Percentiles rank a stretch among this genome's conserved stretches.
Conservation (phyloP, 1,140 invertebrate species). For the Cherax destructor region DNA sequence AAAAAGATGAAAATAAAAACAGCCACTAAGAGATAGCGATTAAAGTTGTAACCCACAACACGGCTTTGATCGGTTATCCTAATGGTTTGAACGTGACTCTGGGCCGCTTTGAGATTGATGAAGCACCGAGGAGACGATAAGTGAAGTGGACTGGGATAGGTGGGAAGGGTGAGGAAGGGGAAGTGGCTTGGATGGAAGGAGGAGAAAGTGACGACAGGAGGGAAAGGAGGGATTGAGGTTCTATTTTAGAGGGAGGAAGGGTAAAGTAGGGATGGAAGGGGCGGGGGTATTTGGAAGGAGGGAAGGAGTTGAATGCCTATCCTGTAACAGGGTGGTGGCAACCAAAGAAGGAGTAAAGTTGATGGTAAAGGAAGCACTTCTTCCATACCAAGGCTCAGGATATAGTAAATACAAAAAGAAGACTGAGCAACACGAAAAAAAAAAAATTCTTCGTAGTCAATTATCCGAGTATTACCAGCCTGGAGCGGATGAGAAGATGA, state of each 20-base stretch:
- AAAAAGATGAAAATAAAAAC: not conserved
- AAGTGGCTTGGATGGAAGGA: not conserved
- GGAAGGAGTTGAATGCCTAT: not conserved
- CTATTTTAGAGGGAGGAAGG: not conserved
- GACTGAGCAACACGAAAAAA: too few relatives aligned
- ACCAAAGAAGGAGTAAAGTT: too few relatives aligned
- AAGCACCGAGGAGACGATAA: not conserved
- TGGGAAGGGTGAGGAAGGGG: not conserved
- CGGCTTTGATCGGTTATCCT: slow-evolving; percentile 53
- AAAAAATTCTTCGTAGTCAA: too few relatives aligned
- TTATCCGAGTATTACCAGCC: too few relatives aligned
- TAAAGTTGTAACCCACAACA: slow-evolving; percentile 47
- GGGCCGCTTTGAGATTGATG: slow-evolving; percentile 42
- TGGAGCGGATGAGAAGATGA: too few relatives aligned
- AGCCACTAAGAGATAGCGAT: slow-evolving; percentile 16
- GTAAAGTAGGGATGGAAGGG: not conserved
- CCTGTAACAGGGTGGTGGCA: too few relatives aligned
- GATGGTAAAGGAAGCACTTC: too few relatives aligned
- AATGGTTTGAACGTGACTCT: slow-evolving; percentile 58
- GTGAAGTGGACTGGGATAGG: not conserved
- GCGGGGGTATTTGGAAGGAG: not conserved
- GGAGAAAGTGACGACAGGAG: not conserved
- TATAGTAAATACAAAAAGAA: too few relatives aligned
- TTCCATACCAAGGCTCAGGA: too few relatives aligned
- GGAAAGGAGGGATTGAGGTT: not conserved